phyloP scores from a whole-genome alignment of 1,140 invertebrate genomes.

The Procambarus clarkii region DNA sequence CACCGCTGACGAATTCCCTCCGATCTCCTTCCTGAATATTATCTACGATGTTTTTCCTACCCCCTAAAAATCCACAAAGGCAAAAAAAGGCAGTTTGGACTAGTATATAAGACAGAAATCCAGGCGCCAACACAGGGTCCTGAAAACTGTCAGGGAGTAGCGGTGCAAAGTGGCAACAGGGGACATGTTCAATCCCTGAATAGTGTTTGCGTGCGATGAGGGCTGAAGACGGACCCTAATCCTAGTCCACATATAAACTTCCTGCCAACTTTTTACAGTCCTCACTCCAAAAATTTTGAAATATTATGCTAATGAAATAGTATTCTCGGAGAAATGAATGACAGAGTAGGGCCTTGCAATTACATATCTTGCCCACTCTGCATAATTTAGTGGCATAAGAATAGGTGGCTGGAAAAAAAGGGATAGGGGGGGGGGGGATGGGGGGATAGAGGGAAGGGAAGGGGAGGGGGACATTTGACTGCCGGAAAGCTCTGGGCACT shows the following conservation, averaged over 20 bases:
- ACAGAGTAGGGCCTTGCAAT: constrained; percentile 35
- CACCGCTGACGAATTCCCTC: no score
- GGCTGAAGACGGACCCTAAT: constrained; percentile 35
- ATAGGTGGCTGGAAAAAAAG: constrained; percentile 34
- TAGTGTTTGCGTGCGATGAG: constrained; percentile 37
- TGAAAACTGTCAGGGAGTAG: neutral
- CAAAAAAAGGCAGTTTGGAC: no score
- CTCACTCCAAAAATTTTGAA: constrained; percentile 49
- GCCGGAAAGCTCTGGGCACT: no score
- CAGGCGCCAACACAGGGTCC: no score
- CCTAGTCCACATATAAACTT: constrained; percentile 51
- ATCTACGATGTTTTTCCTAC: no score
- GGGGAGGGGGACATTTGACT: neutral
- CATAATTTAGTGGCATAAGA: constrained; percentile 33
- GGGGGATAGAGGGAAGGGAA: neutral
- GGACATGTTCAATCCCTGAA: constrained; percentile 21
- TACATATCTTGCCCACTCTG: constrained; percentile 34
- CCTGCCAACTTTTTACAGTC: constrained; percentile 42
- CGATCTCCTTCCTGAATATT: no score
- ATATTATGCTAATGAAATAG: constrained; percentile 67
- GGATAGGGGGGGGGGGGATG: no score
- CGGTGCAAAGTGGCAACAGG: constrained; percentile 42
- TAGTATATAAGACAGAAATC: no score
- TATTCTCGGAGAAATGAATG: constrained; percentile 51
- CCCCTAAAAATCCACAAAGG: no score